Percentiles rank a stretch among this genome's conserved stretches.
Conservation (phyloP, 1,140 invertebrate species). For the Grapholita molesta region DNA sequence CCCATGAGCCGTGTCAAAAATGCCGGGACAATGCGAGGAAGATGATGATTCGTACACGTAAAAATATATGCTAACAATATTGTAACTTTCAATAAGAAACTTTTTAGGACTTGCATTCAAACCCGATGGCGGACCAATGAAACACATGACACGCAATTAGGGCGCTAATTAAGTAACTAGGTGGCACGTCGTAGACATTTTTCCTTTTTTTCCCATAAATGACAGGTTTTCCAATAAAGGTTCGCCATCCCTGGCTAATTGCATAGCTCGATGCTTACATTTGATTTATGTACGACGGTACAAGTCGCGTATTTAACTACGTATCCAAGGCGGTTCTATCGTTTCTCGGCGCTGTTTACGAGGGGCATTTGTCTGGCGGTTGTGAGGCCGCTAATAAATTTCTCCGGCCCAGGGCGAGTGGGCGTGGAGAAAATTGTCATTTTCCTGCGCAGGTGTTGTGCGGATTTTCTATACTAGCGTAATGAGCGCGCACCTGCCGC, state of each 20-base stretch:
- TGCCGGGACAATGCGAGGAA: too few relatives aligned
- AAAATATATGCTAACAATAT: too few relatives aligned
- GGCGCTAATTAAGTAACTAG: too few relatives aligned
- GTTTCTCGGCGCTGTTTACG: background rate
- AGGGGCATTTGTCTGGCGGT: background rate
- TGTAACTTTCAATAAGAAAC: too few relatives aligned
- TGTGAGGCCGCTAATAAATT: background rate
- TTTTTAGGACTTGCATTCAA: too few relatives aligned
- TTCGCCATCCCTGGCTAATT: background rate
- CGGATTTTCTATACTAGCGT: constrained; percentile 42
- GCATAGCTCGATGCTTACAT: background rate
- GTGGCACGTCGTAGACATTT: too few relatives aligned
- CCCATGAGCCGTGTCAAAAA: too few relatives aligned
- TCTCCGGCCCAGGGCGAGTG: background rate
- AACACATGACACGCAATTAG: too few relatives aligned
- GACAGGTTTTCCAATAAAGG: too few relatives aligned
- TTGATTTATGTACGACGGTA: background rate
- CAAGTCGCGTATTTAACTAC: background rate
- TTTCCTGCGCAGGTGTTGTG: constrained; percentile 47
- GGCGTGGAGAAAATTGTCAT: constrained; percentile 48
- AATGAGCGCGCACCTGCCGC: constrained; percentile 35
- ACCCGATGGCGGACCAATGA: too few relatives aligned
- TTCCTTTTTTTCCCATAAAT: too few relatives aligned
- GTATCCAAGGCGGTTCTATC: background rate
- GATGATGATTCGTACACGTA: too few relatives aligned